These are phyloP conservation scores for Torymus aiolomorphi DNA, from an alignment of 2,888 invertebrate genomes.

Conservation along the genomic window DNA sequence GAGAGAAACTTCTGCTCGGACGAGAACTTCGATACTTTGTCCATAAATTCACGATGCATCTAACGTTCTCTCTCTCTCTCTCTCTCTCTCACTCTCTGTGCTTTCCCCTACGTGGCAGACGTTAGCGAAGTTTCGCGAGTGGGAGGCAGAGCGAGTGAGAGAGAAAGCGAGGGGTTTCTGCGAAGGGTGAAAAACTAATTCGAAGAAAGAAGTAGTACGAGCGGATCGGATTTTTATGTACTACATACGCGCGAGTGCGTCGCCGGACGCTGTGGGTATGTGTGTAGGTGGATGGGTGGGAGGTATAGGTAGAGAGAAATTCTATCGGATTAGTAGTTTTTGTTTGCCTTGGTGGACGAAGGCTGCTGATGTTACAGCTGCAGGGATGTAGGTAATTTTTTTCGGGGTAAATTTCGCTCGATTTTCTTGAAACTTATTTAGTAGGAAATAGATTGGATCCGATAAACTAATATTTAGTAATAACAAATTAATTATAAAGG, in stretches of 20 bases:
- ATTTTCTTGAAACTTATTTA: not conserved
- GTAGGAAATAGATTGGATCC: too few species aligned
- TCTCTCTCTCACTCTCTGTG: too few species aligned
- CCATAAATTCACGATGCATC: constrained; percentile 58
- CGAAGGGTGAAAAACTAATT: constrained; percentile 54
- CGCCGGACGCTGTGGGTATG: not conserved
- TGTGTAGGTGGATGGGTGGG: too few species aligned
- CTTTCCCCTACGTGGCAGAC: not conserved
- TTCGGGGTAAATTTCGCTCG: constrained; percentile 22
- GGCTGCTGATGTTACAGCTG: not conserved
- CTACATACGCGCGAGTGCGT: not conserved
- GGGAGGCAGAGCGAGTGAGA: constrained; percentile 2
- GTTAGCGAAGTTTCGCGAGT: constrained; percentile 40
- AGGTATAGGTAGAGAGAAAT: constrained; percentile 31
- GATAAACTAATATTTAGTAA: too few species aligned
- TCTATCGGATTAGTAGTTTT: constrained; percentile 46
- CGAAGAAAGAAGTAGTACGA: constrained; percentile 49
- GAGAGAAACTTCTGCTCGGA: constrained; percentile 56
- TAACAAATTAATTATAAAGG: too few species aligned
- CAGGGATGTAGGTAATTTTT: constrained; percentile 14
- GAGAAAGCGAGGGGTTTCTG: not conserved
- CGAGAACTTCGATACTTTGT: constrained; percentile 53
- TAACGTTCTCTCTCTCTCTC: constrained; percentile 22
- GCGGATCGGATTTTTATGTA: constrained; percentile 50
- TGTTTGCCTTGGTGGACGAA: constrained; percentile 19